phyloP scores from a whole-genome alignment of 2,888 invertebrate genomes.

The Linnaemya vulpina region DNA sequence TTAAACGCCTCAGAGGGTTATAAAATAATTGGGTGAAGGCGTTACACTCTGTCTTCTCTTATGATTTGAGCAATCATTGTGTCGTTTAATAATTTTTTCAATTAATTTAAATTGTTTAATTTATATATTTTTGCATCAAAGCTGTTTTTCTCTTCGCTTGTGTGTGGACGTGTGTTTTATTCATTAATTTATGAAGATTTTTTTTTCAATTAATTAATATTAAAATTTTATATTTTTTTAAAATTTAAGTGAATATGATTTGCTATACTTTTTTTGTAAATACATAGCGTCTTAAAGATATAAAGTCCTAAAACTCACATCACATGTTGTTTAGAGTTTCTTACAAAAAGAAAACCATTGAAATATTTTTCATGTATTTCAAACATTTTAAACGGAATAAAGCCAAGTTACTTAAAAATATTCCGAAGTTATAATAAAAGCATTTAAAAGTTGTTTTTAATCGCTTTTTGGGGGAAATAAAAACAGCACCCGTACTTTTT shows the following conservation, averaged over 20 bases:
- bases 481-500: background rate
- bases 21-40: constrained; percentile 63
- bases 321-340: no score
- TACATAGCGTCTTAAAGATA: no score
- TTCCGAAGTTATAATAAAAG: background rate
- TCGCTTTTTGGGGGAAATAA: constrained; percentile 33
- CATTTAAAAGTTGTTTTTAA: constrained; percentile 11
- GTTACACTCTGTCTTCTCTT: constrained; percentile 21
- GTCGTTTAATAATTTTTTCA: constrained; percentile 47
- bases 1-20: constrained; percentile 20
- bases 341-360: no score
- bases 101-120: constrained; percentile 69
- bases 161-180: constrained; percentile 1
- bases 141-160: background rate
- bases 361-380: no score
- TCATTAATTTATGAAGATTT: constrained; percentile 64
- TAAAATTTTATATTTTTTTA: constrained; percentile 11
- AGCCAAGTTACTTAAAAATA: background rate
- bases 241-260: constrained; percentile 5
- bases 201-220: constrained; percentile 52
- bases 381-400: no score
- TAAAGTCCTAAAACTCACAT: no score
- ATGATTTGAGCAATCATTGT: constrained; percentile 55
- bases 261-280: no score
- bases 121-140: constrained; percentile 36